These are phyloP conservation scores for Darevskia mixta DNA, from an alignment of 2,797 vertebrate species.

Conservation along the genomic window DNA sequence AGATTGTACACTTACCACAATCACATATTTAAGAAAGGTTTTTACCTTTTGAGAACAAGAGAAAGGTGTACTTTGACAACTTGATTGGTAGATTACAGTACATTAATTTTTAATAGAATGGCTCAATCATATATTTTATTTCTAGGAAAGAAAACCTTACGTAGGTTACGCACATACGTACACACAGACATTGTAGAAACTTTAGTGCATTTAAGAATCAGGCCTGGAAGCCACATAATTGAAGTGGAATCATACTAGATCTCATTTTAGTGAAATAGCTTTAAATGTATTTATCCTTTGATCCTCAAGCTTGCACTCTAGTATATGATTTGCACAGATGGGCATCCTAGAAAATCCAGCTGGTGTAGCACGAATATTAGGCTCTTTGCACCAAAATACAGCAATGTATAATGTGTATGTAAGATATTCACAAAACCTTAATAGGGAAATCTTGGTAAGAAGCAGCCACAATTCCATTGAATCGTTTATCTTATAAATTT, in stretches of 20 bases:
- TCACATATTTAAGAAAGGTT: background rate
- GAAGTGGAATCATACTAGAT: conserved; percentile 66
- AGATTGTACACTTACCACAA: conserved; percentile 4
- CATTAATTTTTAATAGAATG: background rate
- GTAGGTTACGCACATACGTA: conserved; percentile 5
- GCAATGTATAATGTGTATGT: rapidly evolving
- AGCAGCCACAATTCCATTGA: background rate
- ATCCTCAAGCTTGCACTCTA: conserved; percentile 68
- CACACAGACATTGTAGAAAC: conserved; percentile 32
- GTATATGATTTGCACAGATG: conserved; percentile 61
- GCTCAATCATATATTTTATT: background rate
- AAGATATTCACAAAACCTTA: background rate
- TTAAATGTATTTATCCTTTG: conserved; percentile 61
- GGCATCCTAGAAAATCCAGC: conserved; percentile 54
- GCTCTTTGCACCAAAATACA: conserved; percentile 58
- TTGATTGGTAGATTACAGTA: background rate
- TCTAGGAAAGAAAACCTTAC: conserved; percentile 42
- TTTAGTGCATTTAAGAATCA: conserved; percentile 53
- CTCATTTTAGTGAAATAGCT: conserved; percentile 63
- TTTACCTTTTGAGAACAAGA: background rate
- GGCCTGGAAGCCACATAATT: conserved; percentile 57
- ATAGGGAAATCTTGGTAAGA: background rate
- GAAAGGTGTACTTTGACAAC: conserved; percentile 20
- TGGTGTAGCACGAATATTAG: conserved; percentile 53
- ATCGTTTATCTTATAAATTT: rapidly evolving